Evolutionary conservation across 2,888 invertebrate genomes (phyloP), one percentile per base, ranked within the genome.

Genomic region (Arge pagana): DNA sequence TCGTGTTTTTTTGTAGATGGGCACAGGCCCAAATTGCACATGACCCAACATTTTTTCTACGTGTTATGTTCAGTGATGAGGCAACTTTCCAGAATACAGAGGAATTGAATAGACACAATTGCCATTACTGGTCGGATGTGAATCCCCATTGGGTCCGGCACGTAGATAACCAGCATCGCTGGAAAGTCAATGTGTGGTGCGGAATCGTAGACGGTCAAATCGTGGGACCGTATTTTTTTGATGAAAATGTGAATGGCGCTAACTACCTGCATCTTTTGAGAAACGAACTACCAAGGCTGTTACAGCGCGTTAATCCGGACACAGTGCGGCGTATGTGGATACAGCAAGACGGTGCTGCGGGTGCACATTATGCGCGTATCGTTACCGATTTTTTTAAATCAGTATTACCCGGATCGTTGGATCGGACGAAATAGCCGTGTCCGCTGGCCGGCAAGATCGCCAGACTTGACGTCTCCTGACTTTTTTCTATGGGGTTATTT

Each of bases 331-430:
- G 35, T 23, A 55, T 57, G 57, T 59, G 58, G 53, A 39, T 59
- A 16, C 56, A 58, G 33, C 50, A 54, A 28, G 33, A 77, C 75
- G 57, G 61, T 11, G n/a, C n/a, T n/a, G 61, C 61, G n/a, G 58
- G 56, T 15, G 48, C 54, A n/a, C 61, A 64, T 40, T 58, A 43
- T 39, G 40, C 53, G 4, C 18, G 26, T n/a, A 19, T 30, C 16
- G 58, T 59, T 31, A 36, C 37, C 16, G n/a, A 37, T 18, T 37
- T 18, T n/a, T 37, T 26, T 26, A 8, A 26, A n/a, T n/a, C n/a
- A n/a, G n/a, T n/a, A n/a, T n/a, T n/a, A n/a, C n/a, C n/a, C n/a
- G n/a, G n/a, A n/a, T n/a, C n/a, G n/a, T n/a, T n/a, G n/a, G n/a
- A n/a, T n/a, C n/a, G n/a, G n/a, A n/a, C n/a, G n/a, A n/a, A n/a